Base-by-base conservation (phyloP, 2,888 invertebrate genomes). In the Cabera pusaria region DNA sequence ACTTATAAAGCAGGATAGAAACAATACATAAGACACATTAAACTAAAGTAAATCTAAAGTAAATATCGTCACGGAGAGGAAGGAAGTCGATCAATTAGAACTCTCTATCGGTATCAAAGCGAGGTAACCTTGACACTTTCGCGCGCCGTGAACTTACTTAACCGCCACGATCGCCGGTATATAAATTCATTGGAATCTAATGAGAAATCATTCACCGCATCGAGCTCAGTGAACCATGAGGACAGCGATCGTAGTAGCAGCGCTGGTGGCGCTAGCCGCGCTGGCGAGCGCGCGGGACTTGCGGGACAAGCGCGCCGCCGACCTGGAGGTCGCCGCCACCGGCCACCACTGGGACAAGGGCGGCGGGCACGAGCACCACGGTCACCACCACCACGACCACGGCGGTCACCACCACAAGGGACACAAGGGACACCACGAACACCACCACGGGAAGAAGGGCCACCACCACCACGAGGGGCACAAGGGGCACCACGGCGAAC, bases 401-500 rank as follows among this genome's bases (percentile, higher is more conserved):
- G 93, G 93, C 0, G 91, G 90, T 26, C 90, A 93, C 51, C 90
- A 88, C 17, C 92, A 93, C 53, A 93, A 93, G 52, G 92, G 92
- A 1, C 92, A 93, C 75, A 92, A 93, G 57, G 90, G 91, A 2
- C 86, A 91, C 40, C 93, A 93, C 53, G 89, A 91, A 19, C 84
- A 92, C 44, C 90, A 91, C 47, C 92, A 93, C 58, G 92, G 91
- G 6, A 80, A 92, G 37, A 91, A 93, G 51, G 94, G 94, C 0
- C 93, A 93, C 59, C 92, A 93, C 59, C 92, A 93, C 62, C 93
- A 93, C 54, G 92, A 90, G 41, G 85, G 86, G 0, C 91, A 92
- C 58, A 74, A 83, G 33, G 91, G 91, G 1, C 87, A 91, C 47
- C 91, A 90, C 64, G 87, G 81, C 7, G 92, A 92, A 55, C 86